These are phyloP conservation scores for Stenodema calcarata DNA, from an alignment of 2,888 invertebrate genomes.

Conservation along the genomic window DNA sequence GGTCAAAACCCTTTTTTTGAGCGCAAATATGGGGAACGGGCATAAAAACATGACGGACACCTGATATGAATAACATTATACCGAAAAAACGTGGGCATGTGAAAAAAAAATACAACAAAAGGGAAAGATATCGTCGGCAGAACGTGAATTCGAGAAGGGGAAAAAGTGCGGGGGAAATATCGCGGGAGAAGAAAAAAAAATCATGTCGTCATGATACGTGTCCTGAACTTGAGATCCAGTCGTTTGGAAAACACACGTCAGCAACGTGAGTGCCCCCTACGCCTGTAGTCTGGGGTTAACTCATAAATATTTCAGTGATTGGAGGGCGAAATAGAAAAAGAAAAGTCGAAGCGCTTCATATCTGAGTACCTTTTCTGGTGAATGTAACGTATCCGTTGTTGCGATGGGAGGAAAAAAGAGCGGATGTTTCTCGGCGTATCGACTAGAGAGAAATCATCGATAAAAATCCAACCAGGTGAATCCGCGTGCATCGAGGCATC, in stretches of 20 bases:
- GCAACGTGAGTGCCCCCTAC: constrained; percentile 24
- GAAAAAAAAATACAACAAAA: background rate
- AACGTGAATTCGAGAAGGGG: background rate
- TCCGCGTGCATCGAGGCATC: background rate
- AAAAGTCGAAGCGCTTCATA: background rate
- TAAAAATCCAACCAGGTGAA: background rate
- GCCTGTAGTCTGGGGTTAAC: background rate
- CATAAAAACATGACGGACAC: background rate
- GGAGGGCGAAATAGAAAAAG: background rate
- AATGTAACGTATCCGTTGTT: background rate
- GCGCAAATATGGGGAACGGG: no score
- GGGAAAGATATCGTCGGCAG: background rate
- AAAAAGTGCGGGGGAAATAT: constrained; percentile 4
- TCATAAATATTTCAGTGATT: constrained; percentile 46
- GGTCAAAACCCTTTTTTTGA: no score
- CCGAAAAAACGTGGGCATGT: no score
- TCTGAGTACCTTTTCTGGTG: background rate
- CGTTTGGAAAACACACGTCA: constrained; percentile 46
- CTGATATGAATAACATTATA: background rate
- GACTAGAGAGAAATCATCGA: background rate
- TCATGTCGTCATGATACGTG: constrained; percentile 42
- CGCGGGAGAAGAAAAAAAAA: background rate
- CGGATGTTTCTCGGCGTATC: no score
- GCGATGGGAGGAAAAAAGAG: background rate
- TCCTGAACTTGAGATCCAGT: constrained; percentile 40